Evolutionary conservation across 2,888 invertebrate species (phyloP), one percentile per base, ranked within the genome.

Genomic region (Myathropa florea): DNA sequence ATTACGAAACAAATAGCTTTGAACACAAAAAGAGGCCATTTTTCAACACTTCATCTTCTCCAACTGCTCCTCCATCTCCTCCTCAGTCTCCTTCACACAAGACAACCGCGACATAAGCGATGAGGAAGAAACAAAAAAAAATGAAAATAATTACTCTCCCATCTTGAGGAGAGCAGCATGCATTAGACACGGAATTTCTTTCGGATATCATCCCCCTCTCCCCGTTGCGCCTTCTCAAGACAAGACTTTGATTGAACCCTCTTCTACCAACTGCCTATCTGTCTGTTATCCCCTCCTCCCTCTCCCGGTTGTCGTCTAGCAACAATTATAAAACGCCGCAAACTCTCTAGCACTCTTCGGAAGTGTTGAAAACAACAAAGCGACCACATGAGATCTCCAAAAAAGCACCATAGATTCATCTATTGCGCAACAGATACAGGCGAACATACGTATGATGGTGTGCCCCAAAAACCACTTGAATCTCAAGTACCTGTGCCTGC

Each of bases 401-500:
- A 86, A 84, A 24, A 59, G 26, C 39, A 65, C 24, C 53, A 70
- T 14, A 12, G 7, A 63, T 9, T 26, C 72, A 63, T 39, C 68
- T 57, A 82, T 86, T 71, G 78, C 65, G 78, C 73, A 78, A 86
- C 77, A 30, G n/a, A 61, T 61, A 28, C 67, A 64, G 26, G 53
- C 60, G 24, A 72, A 65, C 30, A n/a, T n/a, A 23, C 28, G 3
- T 65, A n/a, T 70, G 57, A 46, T 18, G 46, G n/a, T 55, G 78
- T 71, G 71, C 82, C 73, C 82, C 60, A 86, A 82, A 86, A 86
- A 71, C 83, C 78, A 82, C 86, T 86, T 83, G 36, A 83, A 71
- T 82, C 85, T 85, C 64, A 78, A 84, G 76, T 75, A 59, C 63
- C 18, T 55, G 33, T 67, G 18, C 39, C 18, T n/a, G 39, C 39